These are phyloP conservation scores for Notocelia uddmanniana DNA, from an alignment of 2,888 invertebrate species.

Conservation along the genomic window DNA sequence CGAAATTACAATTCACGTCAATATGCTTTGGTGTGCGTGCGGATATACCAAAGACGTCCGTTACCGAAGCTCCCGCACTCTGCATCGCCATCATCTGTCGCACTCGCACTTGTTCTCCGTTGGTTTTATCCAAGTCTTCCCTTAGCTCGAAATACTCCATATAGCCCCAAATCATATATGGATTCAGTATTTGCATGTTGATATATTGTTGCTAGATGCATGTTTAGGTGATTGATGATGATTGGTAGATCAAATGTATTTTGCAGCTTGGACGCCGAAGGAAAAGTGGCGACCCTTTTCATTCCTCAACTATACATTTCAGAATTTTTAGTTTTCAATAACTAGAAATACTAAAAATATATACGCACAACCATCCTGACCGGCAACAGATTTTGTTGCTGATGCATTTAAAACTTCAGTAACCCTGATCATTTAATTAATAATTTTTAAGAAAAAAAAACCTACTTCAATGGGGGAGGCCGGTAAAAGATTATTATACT, in stretches of 20 bases:
- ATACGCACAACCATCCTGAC: not conserved
- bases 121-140: slow-evolving; percentile 12
- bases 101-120: slow-evolving; percentile 29
- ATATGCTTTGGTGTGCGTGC: not conserved
- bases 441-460: no score
- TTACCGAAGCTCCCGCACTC: not conserved
- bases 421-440: no score
- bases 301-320: not conserved
- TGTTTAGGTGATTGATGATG: slow-evolving; percentile 10
- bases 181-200: slow-evolving; percentile 28
- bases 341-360: no score
- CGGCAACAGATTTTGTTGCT: not conserved
- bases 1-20: not conserved
- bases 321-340: no score
- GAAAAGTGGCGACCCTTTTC: not conserved
- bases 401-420: not conserved
- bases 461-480: no score
- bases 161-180: not conserved
- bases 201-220: slow-evolving; percentile 11
- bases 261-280: not conserved
- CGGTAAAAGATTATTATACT: no score
- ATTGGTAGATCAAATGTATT: not conserved
- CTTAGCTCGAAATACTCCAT: not conserved
- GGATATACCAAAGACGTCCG: slow-evolving; percentile 1
- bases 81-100: slow-evolving; percentile 16